Base-by-base conservation (phyloP, 2,797 vertebrate genomes). In the Syndactyla subalaris region DNA sequence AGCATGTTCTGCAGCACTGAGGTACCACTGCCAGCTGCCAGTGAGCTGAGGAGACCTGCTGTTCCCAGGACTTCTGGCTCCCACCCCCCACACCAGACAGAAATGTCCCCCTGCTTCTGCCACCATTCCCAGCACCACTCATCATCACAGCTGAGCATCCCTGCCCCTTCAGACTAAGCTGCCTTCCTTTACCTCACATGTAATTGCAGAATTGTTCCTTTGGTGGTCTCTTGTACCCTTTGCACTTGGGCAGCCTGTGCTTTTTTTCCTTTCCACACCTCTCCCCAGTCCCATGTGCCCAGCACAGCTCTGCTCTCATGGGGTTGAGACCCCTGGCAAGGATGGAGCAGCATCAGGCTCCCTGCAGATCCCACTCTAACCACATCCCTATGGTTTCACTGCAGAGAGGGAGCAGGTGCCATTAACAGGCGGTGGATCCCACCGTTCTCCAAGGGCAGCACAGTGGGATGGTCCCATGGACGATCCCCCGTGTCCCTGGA, bases 221-320 rank as follows among this genome's bases (percentile, higher is more conserved):
- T 29, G 62, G 14, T 43, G 22, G 10, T n/a, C 9, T 21, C 49
- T 32, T 0, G 0, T 2, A 2, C 10, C 45, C 18, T 43, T 38
- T 20, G 17, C 39, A 13, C 0, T 0, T 9, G 75, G 27, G 17
- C 26, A 94, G 43, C 41, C 27, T 3, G 29, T 21, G 34, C 9
- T 5, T 24, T 24, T 71, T 29, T 16, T 1, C 22, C 32, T 21
- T 57, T 17, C 54, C 55, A 51, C 5, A 1, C 5, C 15, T 16
- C 16, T 76, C 24, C 39, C 77, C 41, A 20, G 0, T 8, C 21
- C 39, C 16, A 3, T 0, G 1, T 1, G 1, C 26, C 23, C n/a
- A 57, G 54, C 17, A 18, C 39, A 52, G 66, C 30, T 34, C 72
- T 51, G 36, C 18, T 83, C 12, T 46, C 2, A 1, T 10, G 29